Evolutionary conservation across 2,113 vertebrate genomes (phyloP).

Genomic region (Gadus macrocephalus): DNA sequence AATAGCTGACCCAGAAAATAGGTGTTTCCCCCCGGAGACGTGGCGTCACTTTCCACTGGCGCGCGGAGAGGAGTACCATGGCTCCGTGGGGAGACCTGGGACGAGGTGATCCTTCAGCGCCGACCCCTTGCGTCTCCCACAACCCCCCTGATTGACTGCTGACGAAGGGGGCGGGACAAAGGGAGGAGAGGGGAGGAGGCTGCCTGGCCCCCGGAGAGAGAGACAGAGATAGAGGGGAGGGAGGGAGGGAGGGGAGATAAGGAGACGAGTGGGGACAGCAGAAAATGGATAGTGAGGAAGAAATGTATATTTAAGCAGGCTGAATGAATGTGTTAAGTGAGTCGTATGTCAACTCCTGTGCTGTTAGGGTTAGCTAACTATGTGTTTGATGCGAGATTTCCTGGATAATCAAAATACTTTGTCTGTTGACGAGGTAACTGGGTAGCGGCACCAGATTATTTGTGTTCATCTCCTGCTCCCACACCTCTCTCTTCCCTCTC

Average conservation of each 20-base stretch:
- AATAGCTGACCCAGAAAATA: too few relatives aligned
- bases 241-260: neutral
- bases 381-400: neutral
- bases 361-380: neutral
- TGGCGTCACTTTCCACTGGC: too few relatives aligned
- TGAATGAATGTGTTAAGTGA: conserved; percentile 24
- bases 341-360: neutral
- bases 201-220: neutral
- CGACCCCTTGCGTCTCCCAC: too few relatives aligned
- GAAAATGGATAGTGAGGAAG: neutral
- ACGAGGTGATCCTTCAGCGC: too few relatives aligned
- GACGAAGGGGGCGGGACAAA: neutral
- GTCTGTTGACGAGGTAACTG: too few relatives aligned
- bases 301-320: neutral
- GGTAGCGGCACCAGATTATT: too few relatives aligned
- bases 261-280: neutral
- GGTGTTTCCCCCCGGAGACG: too few relatives aligned
- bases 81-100: too few relatives aligned
- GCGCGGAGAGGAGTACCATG: too few relatives aligned
- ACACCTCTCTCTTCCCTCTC: neutral
- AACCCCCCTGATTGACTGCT: too few relatives aligned
- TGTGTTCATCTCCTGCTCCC: too few relatives aligned
- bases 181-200: conserved; percentile 31
- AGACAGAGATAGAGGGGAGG: conserved; percentile 19
- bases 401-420: too few relatives aligned